Base-by-base conservation (phyloP, 2,888 invertebrate genomes). In the Napeogenes inachia region DNA sequence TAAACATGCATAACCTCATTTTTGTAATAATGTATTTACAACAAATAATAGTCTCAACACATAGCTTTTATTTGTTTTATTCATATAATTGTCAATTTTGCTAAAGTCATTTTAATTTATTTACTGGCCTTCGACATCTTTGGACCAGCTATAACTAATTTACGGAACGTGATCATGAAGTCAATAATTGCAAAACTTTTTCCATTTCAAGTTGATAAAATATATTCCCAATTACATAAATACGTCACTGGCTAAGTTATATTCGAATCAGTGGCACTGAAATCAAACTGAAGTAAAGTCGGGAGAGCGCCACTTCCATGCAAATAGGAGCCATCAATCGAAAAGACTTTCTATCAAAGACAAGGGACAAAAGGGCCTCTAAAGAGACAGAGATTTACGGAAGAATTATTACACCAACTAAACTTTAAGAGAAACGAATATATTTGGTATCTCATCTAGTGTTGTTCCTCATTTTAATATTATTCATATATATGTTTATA, bases 281-380 rank as follows among this genome's bases (percentile, higher is more conserved):
- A 73, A 75, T 67, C 71, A 72, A 78, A 77, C 75, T 75, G 75
- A 82, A 80, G 81, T 82, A 80, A 81, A 81, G 74, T 73, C 72
- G 75, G 73, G 75, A 78, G 75, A 76, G 80, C 72, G 76, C 75
- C 72, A 76, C 76, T 75, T 79, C 74, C 71, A 74, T 75, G 78
- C 84, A 85, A 87, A 87, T 86, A 80, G 83, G 77, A 77, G 83
- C 79, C 85, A 87, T 87, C 87, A 86, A 86, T 87, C 84, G 81
- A 78, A 78, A 76, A 76, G 82, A 82, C 81, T 84, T 82, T 83
- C 84, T 80, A 84, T 85, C 84, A 84, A 84, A 84, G 86, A 85
- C 85, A 80, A 82, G 84, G 84, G 84, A 84, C 82, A 85, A 84
- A 76, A 79, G 79, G 81, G 81, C 79, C 80, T 75, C 77, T 77